phyloP scores from a whole-genome alignment of 2,113 vertebrate species.

The Nerophis lumbriciformis region DNA sequence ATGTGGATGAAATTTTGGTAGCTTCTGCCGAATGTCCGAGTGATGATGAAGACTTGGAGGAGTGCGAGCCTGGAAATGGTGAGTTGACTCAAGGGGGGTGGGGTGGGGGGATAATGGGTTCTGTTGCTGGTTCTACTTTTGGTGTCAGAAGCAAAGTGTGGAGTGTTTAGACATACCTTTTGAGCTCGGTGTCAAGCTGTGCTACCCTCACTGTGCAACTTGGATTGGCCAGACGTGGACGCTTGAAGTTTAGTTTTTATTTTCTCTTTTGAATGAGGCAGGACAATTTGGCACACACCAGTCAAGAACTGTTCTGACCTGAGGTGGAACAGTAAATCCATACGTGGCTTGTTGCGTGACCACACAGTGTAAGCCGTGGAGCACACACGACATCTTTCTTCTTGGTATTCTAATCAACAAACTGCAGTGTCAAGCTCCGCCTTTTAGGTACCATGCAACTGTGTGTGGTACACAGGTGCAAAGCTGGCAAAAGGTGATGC shows the following conservation, averaged over 20 bases:
- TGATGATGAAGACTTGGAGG: constrained; percentile 92
- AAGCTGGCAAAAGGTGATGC: too few relatives aligned
- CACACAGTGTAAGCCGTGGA: too few relatives aligned
- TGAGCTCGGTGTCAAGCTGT: constrained; percentile 4
- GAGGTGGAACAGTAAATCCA: background rate
- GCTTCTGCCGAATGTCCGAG: constrained; percentile 93
- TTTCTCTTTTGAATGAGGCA: constrained; percentile 23
- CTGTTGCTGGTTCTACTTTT: constrained; percentile 23
- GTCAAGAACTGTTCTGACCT: constrained; percentile 38
- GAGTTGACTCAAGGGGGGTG: constrained; percentile 69
- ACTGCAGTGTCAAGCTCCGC: too few relatives aligned
- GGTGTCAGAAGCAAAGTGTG: constrained; percentile 13
- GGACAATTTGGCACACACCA: constrained; percentile 40
- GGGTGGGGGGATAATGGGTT: constrained; percentile 19
- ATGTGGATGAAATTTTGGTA: constrained; percentile 89
- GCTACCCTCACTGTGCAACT: constrained; percentile 45
- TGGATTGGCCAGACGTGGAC: constrained; percentile 37
- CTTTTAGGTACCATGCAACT: too few relatives aligned
- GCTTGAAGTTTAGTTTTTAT: background rate
- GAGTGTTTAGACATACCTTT: background rate
- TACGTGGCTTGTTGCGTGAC: background rate
- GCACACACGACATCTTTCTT: too few relatives aligned
- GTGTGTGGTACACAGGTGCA: too few relatives aligned
- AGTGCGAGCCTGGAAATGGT: constrained; percentile 94
- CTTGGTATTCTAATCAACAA: too few relatives aligned